Conservation (phyloP, 1,140 invertebrate genomes). For the Panulirus ornatus region DNA sequence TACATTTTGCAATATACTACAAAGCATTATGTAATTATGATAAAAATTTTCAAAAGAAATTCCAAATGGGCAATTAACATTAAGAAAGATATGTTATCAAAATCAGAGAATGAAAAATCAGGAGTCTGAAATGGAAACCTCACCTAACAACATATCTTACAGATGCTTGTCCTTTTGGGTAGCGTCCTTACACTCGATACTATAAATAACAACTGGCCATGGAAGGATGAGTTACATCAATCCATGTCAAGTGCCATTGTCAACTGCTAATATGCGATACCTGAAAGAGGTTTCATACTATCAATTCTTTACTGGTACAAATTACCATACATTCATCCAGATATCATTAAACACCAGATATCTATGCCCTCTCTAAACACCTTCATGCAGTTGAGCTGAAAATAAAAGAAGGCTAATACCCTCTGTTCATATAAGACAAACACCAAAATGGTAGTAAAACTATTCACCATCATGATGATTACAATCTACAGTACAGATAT, state of each 20-base stretch:
- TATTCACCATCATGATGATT: no score
- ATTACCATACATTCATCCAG: neutral
- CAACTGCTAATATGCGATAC: conserved; percentile 51
- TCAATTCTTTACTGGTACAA: neutral
- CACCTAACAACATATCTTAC: conserved; percentile 54
- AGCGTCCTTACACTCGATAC: conserved; percentile 43
- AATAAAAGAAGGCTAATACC: no score
- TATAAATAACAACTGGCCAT: conserved; percentile 64
- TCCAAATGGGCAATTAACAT: no score
- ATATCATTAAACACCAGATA: no score
- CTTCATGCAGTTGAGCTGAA: no score
- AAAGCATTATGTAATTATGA: no score
- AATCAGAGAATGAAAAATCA: neutral
- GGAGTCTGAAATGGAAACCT: neutral
- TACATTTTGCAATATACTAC: no score
- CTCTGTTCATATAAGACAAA: no score
- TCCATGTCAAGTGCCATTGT: conserved; percentile 48
- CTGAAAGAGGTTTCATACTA: conserved; percentile 22
- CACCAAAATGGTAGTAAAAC: neutral
- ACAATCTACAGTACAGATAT: no score
- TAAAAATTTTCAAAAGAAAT: no score
- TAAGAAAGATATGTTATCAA: no score
- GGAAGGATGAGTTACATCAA: conserved; percentile 53
- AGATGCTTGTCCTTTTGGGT: conserved; percentile 25
- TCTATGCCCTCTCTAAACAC: no score